Evolutionary conservation across 2,888 invertebrate species (phyloP), one percentile per base, ranked within the genome.

Genomic region (Synergus itoensis): DNA sequence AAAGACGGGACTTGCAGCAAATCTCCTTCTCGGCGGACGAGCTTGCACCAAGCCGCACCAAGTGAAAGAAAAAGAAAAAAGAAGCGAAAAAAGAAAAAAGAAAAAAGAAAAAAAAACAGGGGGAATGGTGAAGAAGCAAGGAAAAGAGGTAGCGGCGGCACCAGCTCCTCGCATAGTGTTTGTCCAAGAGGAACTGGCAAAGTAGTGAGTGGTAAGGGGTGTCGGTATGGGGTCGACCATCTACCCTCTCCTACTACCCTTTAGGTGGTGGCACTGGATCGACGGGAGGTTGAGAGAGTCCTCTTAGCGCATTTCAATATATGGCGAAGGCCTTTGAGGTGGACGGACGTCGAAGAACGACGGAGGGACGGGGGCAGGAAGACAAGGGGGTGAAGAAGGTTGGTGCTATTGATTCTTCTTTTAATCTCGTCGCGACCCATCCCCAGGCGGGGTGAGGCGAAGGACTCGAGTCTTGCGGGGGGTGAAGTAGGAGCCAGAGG

Each of bases 251-350:
- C 80, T 43, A 36, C 80, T 64, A 77, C 79, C 81, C 81, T 81
- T 81, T 80, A 81, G 83, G 82, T 81, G 84, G 83, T 84, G 82
- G 83, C 82, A 83, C 82, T 81, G 80, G 77, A 83, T 84, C 80
- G 86, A 81, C 86, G 83, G 85, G 85, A 86, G 83, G 82, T 83
- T 80, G 83, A 78, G 85, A 81, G 84, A 88, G 89, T 89, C 87
- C 88, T 90, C 88, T 88, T 88, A 88, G 89, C 89, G 90, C 90
- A 91, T 91, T 91, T 91, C 91, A 91, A 91, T 91, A 91, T 91
- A 91, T 89, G 89, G 89, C 87, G 87, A 89, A 88, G 89, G 87
- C 90, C 91, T 91, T 91, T 91, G 91, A 91, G 91, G 83, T 81
- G 78, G 84, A 77, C 78, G 80, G 84, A 84, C 77, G 77, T 82